These are phyloP conservation scores for Tapirus terrestris DNA, from an alignment of 2,113 vertebrate species.

Conservation along the genomic window DNA sequence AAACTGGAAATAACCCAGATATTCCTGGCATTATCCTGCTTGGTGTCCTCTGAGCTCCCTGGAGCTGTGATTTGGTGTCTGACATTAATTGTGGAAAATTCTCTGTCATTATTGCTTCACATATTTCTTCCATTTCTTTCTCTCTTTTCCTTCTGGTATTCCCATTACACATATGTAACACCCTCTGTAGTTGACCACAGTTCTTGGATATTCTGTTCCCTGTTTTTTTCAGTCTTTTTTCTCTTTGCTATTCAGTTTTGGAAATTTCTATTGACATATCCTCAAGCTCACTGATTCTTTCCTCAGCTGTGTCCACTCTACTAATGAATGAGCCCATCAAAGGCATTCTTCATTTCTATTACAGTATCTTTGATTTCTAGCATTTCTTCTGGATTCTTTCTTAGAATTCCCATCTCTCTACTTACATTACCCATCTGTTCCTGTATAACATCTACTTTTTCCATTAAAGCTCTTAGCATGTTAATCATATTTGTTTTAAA, in stretches of 20 bases:
- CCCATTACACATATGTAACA: neutral
- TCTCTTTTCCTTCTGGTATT: neutral
- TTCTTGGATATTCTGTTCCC: neutral
- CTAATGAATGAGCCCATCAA: neutral
- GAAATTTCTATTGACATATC: neutral
- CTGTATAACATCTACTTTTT: neutral
- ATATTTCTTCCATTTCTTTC: neutral
- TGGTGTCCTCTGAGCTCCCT: neutral
- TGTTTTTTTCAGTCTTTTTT: neutral
- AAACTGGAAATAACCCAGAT: neutral
- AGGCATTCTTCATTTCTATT: neutral
- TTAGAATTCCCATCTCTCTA: constrained; percentile 4
- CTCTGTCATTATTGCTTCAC: neutral
- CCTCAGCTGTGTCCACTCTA: neutral
- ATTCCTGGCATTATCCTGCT: neutral
- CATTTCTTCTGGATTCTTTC: neutral
- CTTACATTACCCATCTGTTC: neutral
- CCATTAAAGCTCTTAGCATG: neutral
- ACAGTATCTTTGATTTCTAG: neutral
- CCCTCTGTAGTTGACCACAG: neutral
- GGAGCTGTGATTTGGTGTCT: neutral
- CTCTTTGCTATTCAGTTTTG: neutral
- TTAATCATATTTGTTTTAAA: constrained; percentile 17
- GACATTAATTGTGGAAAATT: neutral
- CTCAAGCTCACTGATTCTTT: neutral